Evolutionary conservation across 2,888 invertebrate species (phyloP), one percentile per base, ranked within the genome.

Genomic region (Zaprionus lineosus): DNA sequence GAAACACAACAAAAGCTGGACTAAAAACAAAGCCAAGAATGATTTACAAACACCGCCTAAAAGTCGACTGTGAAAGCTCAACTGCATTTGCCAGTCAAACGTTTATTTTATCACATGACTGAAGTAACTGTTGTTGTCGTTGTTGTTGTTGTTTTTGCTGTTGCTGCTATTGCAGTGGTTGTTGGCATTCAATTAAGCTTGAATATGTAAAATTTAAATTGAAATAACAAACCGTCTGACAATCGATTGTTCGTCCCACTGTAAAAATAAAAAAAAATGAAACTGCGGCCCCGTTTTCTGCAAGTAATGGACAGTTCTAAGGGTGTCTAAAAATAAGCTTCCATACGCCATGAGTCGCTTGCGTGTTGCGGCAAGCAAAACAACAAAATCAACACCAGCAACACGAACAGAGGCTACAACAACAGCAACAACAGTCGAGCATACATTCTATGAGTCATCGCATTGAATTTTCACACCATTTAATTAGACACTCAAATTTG

Each of bases 161-260:
- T 28, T 29, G 28, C 8, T 37, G 12, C 37, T 43, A 18, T 21
- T 41, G 3, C 1, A n/a, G n/a, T n/a, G n/a, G n/a, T n/a, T n/a
- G n/a, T n/a, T n/a, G n/a, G n/a, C n/a, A n/a, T n/a, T n/a, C n/a
- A 7, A n/a, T 36, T 37, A n/a, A 15, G 9, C 1, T 37, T 43
- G n/a, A 6, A 9, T 21, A 36, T 50, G 11, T 59, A 16, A 16
- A n/a, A 37, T 16, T 33, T n/a, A 9, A 31, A 36, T 28, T 18
- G 12, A 37, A 29, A 5, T 44, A 18, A 41, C 12, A 8, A 4
- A 4, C 8, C n/a, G 18, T 43, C 37, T 15, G 31, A 58, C 47
- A 29, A 76, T 77, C 84, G 84, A 83, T 77, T 73, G 72, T 64
- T 53, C 64, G 56, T 37, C 21, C 37, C n/a, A n/a, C n/a, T n/a